Conservation (phyloP, 2,888 invertebrate species). For the Torymus texanus region DNA sequence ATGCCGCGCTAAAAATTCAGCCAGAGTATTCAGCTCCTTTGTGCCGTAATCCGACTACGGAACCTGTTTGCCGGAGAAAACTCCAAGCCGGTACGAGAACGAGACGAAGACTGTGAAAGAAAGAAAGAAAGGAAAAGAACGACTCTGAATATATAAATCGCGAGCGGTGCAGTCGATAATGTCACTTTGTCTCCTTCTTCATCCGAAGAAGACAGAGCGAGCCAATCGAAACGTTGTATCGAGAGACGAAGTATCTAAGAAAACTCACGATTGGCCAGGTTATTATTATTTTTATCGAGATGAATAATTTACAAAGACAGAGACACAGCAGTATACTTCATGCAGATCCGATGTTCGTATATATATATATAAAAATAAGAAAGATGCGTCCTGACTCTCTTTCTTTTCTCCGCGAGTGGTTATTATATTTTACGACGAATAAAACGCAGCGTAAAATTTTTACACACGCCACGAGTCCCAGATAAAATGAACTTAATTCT, state of each 20-base stretch:
- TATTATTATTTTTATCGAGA: not conserved
- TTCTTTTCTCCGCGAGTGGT: not conserved
- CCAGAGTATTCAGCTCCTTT: conserved; percentile 1
- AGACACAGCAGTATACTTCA: too few species aligned
- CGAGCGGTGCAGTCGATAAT: conserved; percentile 7
- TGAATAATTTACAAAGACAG: not conserved
- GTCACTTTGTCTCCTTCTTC: conserved; percentile 17
- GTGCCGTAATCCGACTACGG: conserved; percentile 18
- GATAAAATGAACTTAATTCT: conserved; percentile 8
- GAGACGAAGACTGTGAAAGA: not conserved
- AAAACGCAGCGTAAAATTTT: conserved; percentile 27
- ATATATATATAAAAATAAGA: too few species aligned
- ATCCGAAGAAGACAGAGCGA: not conserved
- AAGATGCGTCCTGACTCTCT: too few species aligned
- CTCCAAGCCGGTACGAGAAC: not conserved
- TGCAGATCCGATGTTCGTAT: too few species aligned
- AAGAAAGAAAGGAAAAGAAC: not conserved
- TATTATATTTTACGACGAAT: conserved; percentile 19
- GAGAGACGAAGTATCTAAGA: not conserved
- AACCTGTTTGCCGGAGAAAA: conserved; percentile 13
- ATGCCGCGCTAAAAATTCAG: not conserved
- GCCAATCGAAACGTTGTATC: too few species aligned
- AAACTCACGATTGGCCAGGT: conserved; percentile 7
- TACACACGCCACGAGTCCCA: not conserved
- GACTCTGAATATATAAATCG: conserved; percentile 25